These are phyloP conservation scores for Amphiprion percula DNA, from an alignment of 2,113 vertebrate genomes.

Conservation along the genomic window DNA sequence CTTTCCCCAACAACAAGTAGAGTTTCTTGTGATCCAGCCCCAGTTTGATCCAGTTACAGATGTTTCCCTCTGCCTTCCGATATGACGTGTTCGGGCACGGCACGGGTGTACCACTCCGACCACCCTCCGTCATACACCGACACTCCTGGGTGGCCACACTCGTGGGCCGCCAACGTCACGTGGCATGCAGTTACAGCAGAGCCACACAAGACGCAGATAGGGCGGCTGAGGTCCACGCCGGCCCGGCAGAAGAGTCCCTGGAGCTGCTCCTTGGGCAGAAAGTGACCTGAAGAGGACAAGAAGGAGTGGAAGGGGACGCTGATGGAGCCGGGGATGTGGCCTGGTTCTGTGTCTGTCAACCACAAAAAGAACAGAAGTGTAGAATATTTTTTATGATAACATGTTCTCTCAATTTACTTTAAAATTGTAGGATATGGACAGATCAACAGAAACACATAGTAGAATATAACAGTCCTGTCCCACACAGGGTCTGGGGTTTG, in stretches of 20 bases:
- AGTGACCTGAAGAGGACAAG: conserved; percentile 85
- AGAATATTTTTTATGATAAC: background rate
- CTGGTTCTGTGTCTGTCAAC: conserved; percentile 89
- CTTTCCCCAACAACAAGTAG: background rate
- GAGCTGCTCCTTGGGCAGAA: conserved; percentile 87
- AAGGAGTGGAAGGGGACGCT: conserved; percentile 91
- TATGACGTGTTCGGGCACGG: conserved; percentile 87
- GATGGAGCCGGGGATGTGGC: conserved; percentile 89
- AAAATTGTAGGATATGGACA: too few relatives aligned
- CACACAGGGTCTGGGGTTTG: too few relatives aligned
- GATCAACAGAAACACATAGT: too few relatives aligned
- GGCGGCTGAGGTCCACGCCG: conserved; percentile 84
- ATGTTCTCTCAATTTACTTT: too few relatives aligned
- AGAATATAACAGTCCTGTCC: too few relatives aligned
- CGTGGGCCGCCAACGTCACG: conserved; percentile 87
- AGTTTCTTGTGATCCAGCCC: background rate
- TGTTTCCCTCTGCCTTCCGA: conserved; percentile 91
- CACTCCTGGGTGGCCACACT: conserved; percentile 87
- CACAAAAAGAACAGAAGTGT: background rate
- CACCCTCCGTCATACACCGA: conserved; percentile 91
- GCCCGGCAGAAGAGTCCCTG: conserved; percentile 84
- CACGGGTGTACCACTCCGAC: conserved; percentile 93
- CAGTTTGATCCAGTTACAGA: conserved; percentile 64
- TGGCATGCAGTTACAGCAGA: conserved; percentile 91
- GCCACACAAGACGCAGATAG: conserved; percentile 88